Conservation (phyloP, 2,113 vertebrate genomes). For the Synodontis membranacea region DNA sequence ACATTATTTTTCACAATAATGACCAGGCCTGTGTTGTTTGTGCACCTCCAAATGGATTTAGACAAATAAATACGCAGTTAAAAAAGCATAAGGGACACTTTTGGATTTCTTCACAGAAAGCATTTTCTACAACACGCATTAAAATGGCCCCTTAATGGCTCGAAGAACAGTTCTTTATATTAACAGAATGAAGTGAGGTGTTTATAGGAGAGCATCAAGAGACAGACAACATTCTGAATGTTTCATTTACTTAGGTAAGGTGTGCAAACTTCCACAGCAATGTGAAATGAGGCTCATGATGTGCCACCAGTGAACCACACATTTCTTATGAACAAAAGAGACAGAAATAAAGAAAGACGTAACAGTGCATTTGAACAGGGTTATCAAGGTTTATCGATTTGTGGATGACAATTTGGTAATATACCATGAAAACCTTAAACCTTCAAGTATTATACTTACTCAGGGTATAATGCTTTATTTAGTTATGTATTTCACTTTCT, state of each 20-base stretch:
- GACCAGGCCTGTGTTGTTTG: conserved; percentile 18
- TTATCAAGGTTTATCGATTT: too few species aligned
- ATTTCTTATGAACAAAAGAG: not conserved
- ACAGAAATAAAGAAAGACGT: not conserved
- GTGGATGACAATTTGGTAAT: conserved; percentile 10
- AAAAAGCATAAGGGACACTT: conserved; percentile 37
- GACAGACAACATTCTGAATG: not conserved
- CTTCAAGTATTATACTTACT: conserved; percentile 2
- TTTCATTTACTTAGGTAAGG: conserved; percentile 40
- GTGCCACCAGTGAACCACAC: not conserved
- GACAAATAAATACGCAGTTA: conserved; percentile 40
- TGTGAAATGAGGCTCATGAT: not conserved
- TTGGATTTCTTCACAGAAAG: conserved; percentile 33
- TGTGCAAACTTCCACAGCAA: conserved; percentile 33
- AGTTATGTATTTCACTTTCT: not conserved
- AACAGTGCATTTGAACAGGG: not conserved
- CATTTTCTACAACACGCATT: conserved; percentile 24
- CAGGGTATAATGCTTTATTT: not conserved
- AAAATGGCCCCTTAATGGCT: conserved; percentile 38
- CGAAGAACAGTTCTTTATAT: conserved; percentile 31
- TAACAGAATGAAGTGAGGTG: conserved; percentile 33
- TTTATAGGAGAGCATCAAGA: conserved; percentile 18
- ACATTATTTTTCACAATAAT: conserved; percentile 41
- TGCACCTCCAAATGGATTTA: conserved; percentile 38
- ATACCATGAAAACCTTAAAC: not conserved